A percentile compares a stretch with the other conserved stretches of the same genome.
phyloP scores from a whole-genome alignment of 2,113 vertebrate genomes.

The Hippocampus guttulatus region DNA sequence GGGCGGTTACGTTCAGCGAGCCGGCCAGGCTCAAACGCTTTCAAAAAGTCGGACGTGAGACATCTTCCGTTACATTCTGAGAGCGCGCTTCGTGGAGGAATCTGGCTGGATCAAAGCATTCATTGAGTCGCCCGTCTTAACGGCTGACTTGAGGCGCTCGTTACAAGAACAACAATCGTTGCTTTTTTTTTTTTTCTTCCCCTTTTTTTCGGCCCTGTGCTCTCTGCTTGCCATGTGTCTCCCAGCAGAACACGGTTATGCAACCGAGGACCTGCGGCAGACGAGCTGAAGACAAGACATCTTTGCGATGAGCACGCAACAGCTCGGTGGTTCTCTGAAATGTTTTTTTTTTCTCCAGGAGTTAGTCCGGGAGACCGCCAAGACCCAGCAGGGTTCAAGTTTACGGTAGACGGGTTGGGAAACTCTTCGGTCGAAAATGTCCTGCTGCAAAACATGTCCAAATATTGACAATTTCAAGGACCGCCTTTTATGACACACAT shows the following conservation, averaged over 20 bases:
- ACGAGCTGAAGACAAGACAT: conserved; percentile 44
- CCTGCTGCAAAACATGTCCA: background rate
- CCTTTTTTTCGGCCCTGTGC: conserved; percentile 3
- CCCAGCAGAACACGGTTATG: conserved; percentile 49
- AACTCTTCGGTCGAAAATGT: background rate
- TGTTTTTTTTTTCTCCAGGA: conserved; percentile 19
- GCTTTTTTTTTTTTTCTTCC: background rate
- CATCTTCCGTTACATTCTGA: conserved; percentile 2
- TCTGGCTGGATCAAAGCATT: conserved; percentile 32
- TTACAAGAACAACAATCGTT: conserved; percentile 13
- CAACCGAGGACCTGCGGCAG: conserved; percentile 45
- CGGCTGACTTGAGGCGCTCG: conserved; percentile 31
- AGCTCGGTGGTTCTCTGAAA: conserved; percentile 50
- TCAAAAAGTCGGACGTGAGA: background rate
- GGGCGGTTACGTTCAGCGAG: conserved; percentile 22
- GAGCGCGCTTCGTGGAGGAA: background rate
- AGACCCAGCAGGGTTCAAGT: background rate
- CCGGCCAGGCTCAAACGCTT: background rate
- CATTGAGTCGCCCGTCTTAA: conserved; percentile 11
- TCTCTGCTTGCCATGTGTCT: conserved; percentile 25
- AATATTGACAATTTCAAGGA: background rate
- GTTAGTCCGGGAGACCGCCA: conserved; percentile 39
- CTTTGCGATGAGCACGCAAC: conserved; percentile 32
- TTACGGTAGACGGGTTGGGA: background rate
- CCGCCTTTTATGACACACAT: background rate